phyloP scores from a whole-genome alignment of 2,888 invertebrate genomes.

The Sylvicola cinctus region DNA sequence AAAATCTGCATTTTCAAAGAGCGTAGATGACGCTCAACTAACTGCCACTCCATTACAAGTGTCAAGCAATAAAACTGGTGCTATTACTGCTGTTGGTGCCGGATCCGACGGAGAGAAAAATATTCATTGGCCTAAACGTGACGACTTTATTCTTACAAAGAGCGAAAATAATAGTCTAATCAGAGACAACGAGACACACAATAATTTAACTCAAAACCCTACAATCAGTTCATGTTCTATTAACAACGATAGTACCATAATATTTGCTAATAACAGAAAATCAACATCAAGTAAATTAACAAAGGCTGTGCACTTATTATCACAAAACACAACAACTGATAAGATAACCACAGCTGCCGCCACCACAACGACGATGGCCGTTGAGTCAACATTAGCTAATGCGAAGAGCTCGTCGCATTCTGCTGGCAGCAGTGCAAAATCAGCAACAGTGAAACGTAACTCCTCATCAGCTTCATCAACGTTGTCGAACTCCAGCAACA shows the following conservation, averaged over 20 bases:
- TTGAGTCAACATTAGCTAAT: no score
- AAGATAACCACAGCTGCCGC: constrained; percentile 4
- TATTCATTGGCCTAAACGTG: constrained; percentile 19
- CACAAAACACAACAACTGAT: no score
- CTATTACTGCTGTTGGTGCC: constrained; percentile 11
- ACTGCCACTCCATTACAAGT: background rate
- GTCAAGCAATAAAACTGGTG: background rate
- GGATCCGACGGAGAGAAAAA: constrained; percentile 13
- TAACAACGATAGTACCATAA: no score
- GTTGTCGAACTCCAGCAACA: background rate
- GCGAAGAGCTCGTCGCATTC: constrained; percentile 3
- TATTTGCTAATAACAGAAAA: no score
- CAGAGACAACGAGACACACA: constrained; percentile 2
- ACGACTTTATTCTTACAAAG: constrained; percentile 11
- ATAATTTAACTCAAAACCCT: background rate
- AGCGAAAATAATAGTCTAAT: constrained; percentile 2
- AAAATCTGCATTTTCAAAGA: no score
- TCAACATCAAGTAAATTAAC: no score
- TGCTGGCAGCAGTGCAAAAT: background rate
- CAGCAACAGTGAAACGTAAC: no score
- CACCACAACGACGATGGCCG: constrained; percentile 6
- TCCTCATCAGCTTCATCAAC: background rate
- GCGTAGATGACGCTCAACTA: background rate
- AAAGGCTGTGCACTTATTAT: no score
- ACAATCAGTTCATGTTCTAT: no score